phyloP scores from a whole-genome alignment of 2,113 vertebrate species.

The Silurus glanis region DNA sequence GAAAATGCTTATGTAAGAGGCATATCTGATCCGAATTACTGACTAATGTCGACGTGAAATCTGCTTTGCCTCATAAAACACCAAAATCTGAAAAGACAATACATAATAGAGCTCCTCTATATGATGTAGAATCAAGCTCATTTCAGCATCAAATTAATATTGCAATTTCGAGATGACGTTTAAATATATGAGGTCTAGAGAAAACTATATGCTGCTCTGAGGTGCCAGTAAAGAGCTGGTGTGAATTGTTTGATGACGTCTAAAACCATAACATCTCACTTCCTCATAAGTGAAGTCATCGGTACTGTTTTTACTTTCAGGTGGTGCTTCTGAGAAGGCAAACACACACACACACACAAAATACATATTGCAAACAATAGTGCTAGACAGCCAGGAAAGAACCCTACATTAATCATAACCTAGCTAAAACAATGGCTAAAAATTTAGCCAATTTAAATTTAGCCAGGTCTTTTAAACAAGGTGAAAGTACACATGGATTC shows the following conservation, averaged over 20 bases:
- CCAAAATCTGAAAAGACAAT: constrained; percentile 1
- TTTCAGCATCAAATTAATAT: no score
- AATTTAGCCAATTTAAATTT: neutral
- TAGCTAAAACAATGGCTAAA: neutral
- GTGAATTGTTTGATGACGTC: neutral
- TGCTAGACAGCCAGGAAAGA: neutral
- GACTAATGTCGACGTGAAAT: constrained; percentile 19
- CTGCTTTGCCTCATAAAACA: constrained; percentile 24
- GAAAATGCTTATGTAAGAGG: constrained; percentile 39
- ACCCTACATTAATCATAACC: no score
- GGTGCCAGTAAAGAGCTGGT: neutral
- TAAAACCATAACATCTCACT: neutral
- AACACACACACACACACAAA: neutral
- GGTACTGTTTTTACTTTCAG: neutral
- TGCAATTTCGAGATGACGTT: neutral
- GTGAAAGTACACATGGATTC: neutral
- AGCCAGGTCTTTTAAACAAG: neutral
- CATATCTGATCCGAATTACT: constrained; percentile 37
- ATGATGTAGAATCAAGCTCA: neutral
- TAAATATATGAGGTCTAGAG: neutral
- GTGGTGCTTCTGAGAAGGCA: neutral
- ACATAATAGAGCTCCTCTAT: neutral
- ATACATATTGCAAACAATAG: neutral
- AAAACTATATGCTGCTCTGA: neutral
- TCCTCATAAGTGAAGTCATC: neutral